phyloP scores from a whole-genome alignment of 2,113 vertebrate species.

The Lutjanus erythropterus region DNA sequence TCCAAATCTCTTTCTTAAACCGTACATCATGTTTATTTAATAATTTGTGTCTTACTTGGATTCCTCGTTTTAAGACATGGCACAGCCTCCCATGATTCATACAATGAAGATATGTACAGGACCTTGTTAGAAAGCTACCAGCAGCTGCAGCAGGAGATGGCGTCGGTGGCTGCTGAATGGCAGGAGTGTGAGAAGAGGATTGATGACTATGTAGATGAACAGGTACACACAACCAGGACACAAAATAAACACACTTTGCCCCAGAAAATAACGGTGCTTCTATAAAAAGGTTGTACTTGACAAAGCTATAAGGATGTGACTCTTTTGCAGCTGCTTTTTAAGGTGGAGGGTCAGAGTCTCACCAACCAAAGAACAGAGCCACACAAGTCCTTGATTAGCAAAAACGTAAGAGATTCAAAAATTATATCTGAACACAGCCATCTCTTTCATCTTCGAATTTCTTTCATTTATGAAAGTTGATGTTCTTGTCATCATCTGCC shows the following conservation, averaged over 20 bases:
- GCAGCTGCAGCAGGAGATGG: constrained; percentile 93
- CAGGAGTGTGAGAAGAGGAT: constrained; percentile 97
- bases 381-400: constrained; percentile 86
- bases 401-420: constrained; percentile 79
- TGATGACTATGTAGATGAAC: constrained; percentile 97
- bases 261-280: not conserved
- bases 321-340: constrained; percentile 83
- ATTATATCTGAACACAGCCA: not conserved
- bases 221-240: constrained; percentile 82
- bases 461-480: not conserved
- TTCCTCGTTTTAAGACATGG: constrained; percentile 85
- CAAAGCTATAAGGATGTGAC: not conserved
- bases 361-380: constrained; percentile 84
- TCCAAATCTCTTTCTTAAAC: not conserved
- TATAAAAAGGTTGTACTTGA: not conserved
- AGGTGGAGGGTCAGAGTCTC: constrained; percentile 84
- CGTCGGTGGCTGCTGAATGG: constrained; percentile 92
- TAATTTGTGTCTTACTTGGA: not conserved
- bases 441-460: not conserved
- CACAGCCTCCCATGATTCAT: constrained; percentile 91
- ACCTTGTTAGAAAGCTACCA: constrained; percentile 93
- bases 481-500: constrained; percentile 25
- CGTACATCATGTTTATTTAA: not conserved
- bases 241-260: not conserved
- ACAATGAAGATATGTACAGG: constrained; percentile 93